These are phyloP conservation scores for Cheilosia soror DNA, from an alignment of 2,888 invertebrate species.

Conservation along the genomic window DNA sequence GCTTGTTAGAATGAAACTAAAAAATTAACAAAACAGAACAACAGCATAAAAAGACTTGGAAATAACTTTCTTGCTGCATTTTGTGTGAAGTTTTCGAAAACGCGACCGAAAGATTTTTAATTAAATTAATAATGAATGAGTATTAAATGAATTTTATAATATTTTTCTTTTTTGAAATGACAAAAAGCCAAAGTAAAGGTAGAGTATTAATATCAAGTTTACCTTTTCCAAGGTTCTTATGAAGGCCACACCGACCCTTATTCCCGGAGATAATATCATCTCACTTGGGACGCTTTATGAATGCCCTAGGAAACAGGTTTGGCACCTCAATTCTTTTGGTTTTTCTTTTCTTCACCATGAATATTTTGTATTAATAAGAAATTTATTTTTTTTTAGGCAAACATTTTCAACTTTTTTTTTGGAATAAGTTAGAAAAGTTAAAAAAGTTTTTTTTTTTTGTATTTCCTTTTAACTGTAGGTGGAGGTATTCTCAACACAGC, in stretches of 20 bases:
- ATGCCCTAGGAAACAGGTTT: constrained; percentile 6
- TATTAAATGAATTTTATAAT: not conserved
- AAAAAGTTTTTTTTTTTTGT: constrained; percentile 7
- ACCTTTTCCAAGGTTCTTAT: not conserved
- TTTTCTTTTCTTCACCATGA: constrained; percentile 5
- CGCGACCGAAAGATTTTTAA: not conserved
- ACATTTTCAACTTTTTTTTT: not conserved
- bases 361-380: constrained; percentile 18
- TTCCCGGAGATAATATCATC: not conserved
- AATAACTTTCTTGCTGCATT: not conserved
- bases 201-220: not conserved
- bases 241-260: not conserved
- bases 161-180: not conserved
- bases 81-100: not conserved
- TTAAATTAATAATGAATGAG: not conserved
- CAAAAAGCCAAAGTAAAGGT: not conserved
- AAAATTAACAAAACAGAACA: constrained; percentile 13
- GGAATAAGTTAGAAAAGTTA: not conserved
- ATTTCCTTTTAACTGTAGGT: not conserved
- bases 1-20: not conserved
- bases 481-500: not conserved
- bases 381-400: not conserved
- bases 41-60: not conserved
- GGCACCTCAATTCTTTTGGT: constrained; percentile 8
- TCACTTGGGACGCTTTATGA: constrained; percentile 7